Base-by-base conservation (phyloP, 2,113 vertebrate species). In the Paralichthys olivaceus region DNA sequence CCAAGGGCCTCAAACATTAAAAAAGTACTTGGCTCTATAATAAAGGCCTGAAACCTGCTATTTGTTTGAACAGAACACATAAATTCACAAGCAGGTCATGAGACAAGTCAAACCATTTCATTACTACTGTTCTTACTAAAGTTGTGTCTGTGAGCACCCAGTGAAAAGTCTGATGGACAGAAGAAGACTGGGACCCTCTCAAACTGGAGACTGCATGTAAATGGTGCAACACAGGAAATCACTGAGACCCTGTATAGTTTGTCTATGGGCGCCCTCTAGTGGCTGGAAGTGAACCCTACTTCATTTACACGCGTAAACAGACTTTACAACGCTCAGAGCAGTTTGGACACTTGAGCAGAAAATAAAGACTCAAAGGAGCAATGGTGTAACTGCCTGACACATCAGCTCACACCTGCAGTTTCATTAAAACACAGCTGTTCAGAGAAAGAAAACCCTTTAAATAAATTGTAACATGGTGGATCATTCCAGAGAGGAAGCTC, bases 251-350 rank as follows among this genome's bases (percentile, higher is more conserved):
- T 5, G 34, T 2, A 75, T 81, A 15, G 57, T 60, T 40, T 79
- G 56, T 5, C 43, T 65, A 70, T 22, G 58, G 53, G 25, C 81
- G 61, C 72, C 83, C 78, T 80, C 90, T 84, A 15, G 61, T 77
- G 88, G 66, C 32, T 0, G 0, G 11, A 12, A 26, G 0, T 2
- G 43, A 2, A 69, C 51, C 15, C 23, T 22, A 22, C 51, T 17
- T 6, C 11, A 49, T 49, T 20, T 20, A 49, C 45, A 5, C 34
- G 8, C 4, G 34, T 37, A 37, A 37, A 37, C 34, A 43, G 40
- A 51, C 47, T 51, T 51, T 51, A 45, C 5, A 19, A 49, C 45
- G 13, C 40, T 5, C 40, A 6, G 40, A 43, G 8, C 13, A 43
- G 7, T 43, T 43, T 6, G 8, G 40, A 11, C 40, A n/a, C n/a